A percentile compares a stretch with the other conserved stretches of the same genome.
These are phyloP conservation scores for Melanotaenia pygmaea DNA, from an alignment of 2,797 vertebrate species.

Conservation along the genomic window DNA sequence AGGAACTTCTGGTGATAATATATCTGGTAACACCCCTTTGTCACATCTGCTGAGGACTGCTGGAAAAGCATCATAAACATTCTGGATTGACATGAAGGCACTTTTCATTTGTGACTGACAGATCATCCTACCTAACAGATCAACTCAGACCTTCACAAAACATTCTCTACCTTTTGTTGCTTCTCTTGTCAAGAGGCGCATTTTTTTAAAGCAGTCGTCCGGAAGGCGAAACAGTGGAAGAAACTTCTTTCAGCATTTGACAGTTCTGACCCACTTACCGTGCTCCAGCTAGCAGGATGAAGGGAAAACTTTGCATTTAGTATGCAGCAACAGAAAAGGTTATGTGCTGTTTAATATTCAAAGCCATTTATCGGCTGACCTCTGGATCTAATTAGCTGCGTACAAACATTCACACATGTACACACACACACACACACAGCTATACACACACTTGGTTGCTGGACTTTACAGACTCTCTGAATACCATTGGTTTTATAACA, in stretches of 20 bases:
- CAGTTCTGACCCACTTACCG: constrained; percentile 56
- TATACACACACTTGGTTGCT: constrained; percentile 21
- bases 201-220: constrained; percentile 21
- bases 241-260: constrained; percentile 32
- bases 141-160: constrained; percentile 10
- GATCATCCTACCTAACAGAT: neutral
- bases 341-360: constrained; percentile 49
- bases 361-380: constrained; percentile 63
- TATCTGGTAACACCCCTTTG: neutral
- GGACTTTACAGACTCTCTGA: constrained; percentile 38
- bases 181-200: constrained; percentile 24
- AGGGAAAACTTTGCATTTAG: constrained; percentile 54
- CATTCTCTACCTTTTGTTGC: constrained; percentile 45
- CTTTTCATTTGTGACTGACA: constrained; percentile 31
- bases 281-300: constrained; percentile 2
- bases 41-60: constrained; percentile 31
- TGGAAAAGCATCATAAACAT: constrained; percentile 5
- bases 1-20: constrained; percentile 26
- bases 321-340: constrained; percentile 31
- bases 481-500: constrained; percentile 30
- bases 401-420: constrained; percentile 20
- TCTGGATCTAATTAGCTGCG: constrained; percentile 58
- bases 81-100: constrained; percentile 19
- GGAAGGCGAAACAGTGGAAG: constrained; percentile 16
- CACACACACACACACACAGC: constrained; percentile 10